These are phyloP conservation scores for Osmoderma eremita DNA, from an alignment of 2,888 invertebrate genomes.

Conservation along the genomic window DNA sequence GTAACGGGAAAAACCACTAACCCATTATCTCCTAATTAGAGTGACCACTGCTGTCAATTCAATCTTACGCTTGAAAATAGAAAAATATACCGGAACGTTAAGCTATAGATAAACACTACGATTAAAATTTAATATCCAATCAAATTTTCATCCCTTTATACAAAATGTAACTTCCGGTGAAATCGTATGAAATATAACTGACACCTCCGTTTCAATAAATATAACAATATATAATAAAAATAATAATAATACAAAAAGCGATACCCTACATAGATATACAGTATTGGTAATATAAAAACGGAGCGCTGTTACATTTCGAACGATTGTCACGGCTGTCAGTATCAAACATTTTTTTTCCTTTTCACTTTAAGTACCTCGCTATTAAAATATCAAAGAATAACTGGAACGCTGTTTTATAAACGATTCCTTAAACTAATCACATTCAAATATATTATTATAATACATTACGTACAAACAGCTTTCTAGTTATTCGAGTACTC, in stretches of 20 bases:
- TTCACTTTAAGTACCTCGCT: slow-evolving; percentile 39
- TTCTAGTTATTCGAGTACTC: slow-evolving; percentile 34
- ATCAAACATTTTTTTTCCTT: slow-evolving; percentile 38
- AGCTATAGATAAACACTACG: slow-evolving; percentile 44
- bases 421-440: slow-evolving; percentile 30
- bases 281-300: slow-evolving; percentile 40
- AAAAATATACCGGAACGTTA: slow-evolving; percentile 26
- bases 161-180: slow-evolving; percentile 37
- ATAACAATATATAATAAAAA: slow-evolving; percentile 39
- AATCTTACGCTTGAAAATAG: slow-evolving; percentile 9
- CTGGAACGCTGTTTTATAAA: slow-evolving; percentile 35
- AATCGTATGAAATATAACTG: slow-evolving; percentile 20
- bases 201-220: slow-evolving; percentile 35
- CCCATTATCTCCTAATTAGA: slow-evolving; percentile 44
- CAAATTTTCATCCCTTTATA: slow-evolving; percentile 44
- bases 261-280: slow-evolving; percentile 42
- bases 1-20: slow-evolving; percentile 57
- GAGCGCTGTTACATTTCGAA: slow-evolving; percentile 20
- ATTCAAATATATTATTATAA: slow-evolving; percentile 30
- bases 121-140: slow-evolving; percentile 43
- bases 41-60: slow-evolving; percentile 38
- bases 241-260: slow-evolving; percentile 43
- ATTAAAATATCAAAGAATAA: slow-evolving; percentile 35
- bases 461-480: slow-evolving; percentile 35
- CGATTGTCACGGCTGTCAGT: slow-evolving; percentile 28